Conservation (phyloP, 1,140 invertebrate species). For the Platorchestia sp. region DNA sequence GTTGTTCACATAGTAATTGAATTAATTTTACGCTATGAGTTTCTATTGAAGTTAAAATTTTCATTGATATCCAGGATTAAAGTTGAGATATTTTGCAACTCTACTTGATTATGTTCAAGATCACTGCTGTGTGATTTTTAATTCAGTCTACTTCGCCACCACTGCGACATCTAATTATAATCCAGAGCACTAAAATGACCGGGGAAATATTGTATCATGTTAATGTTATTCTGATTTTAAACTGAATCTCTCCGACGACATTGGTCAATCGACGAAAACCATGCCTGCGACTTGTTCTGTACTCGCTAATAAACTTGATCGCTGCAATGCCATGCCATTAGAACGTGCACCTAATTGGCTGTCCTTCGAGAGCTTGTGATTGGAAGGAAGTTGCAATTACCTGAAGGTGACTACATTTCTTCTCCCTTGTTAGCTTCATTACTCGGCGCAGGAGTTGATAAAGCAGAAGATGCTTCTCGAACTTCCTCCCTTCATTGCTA, state of each 20-base stretch:
- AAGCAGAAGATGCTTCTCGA: background rate
- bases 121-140: background rate
- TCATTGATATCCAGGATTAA: no score
- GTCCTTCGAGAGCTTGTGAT: background rate
- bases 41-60: no score
- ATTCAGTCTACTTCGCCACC: background rate
- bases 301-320: background rate
- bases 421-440: background rate
- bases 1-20: no score
- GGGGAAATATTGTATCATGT: background rate
- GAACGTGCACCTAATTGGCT: background rate
- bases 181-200: background rate
- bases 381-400: background rate
- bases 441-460: background rate
- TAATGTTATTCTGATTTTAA: background rate
- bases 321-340: background rate
- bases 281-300: background rate
- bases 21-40: no score
- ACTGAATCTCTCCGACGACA: background rate
- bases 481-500: background rate
- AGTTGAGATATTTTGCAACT: no score
- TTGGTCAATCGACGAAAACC: background rate
- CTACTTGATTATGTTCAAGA: no score
- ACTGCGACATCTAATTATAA: background rate
- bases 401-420: background rate